Evolutionary conservation across 92 coral and sea anemone species (phyloP), one percentile per base, ranked within the genome.

Genomic region (Palythoa heliodiscus): DNA sequence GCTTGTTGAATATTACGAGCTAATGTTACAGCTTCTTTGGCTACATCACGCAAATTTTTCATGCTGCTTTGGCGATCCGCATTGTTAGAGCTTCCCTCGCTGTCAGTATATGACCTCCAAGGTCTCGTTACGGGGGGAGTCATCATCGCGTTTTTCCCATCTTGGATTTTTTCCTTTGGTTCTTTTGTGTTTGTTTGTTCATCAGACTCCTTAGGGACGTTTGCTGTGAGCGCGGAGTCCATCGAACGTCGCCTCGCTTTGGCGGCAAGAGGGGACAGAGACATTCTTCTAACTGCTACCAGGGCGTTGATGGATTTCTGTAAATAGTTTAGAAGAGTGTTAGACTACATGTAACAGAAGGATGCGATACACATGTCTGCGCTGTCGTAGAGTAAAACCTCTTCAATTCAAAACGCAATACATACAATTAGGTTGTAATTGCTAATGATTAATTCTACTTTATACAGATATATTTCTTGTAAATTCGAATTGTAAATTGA

Each of bases 221-320:
- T 87, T 24, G 73, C 78, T 1, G 70, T 77, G 52, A 91, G 73
- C 43, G 90, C 86, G 29, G 98, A 78, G 75, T 92, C 98, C 91
- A 92, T 90, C 16, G 98, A 94, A 64, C 92, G 76, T 78, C 98
- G 86, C 43, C 98, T 80, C 24, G 90, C 92, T 4, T 76, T 14
- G 83, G 85, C n/a, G 67, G 85, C 54, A 82, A 66, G 58, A 9
- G 93, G 91, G 23, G 95, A 92, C 29, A 91, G 58, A 24, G 98
- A 94, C 91, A 94, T 94, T 19, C 98, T 91, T 20, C 98, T 90
- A 7, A 94, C 95, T 16, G 98, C 98, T 77, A 94, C 90, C 17
- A 94, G 89, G 15, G 98, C 98, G 83, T 94, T 92, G 71, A 94
- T 92, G 39, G 98, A 94, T 94, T 94, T 94, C 98, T 94, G 88